Conservation (phyloP, 1,140 invertebrate species). For the Ips typographus region DNA sequence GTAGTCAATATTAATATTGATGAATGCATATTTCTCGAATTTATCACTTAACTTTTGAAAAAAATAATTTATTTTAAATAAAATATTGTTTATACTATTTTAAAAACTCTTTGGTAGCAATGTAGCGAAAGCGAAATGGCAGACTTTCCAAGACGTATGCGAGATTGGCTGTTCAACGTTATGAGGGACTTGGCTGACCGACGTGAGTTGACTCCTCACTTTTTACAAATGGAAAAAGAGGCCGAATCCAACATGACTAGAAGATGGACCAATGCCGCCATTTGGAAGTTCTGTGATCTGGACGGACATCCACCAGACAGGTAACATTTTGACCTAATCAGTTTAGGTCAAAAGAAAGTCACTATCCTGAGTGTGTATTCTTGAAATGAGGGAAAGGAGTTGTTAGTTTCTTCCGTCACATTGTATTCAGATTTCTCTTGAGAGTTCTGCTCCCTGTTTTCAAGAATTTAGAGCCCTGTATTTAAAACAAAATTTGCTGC, state of each 20-base stretch:
- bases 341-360: too few species aligned
- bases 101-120: slow-evolving; percentile 49
- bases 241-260: slow-evolving; percentile 82
- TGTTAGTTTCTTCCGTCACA: too few species aligned
- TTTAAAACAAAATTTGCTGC: not conserved
- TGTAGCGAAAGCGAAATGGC: slow-evolving; percentile 83
- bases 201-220: slow-evolving; percentile 81
- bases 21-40: not conserved
- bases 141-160: slow-evolving; percentile 91
- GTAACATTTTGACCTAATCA: slow-evolving; percentile 46
- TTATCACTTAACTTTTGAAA: not conserved
- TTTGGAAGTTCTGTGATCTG: slow-evolving; percentile 97
- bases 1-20: too few species aligned
- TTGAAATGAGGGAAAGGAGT: too few species aligned
- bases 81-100: not conserved
- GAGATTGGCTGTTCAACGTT: slow-evolving; percentile 95
- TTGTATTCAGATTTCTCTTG: too few species aligned
- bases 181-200: slow-evolving; percentile 92
- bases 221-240: slow-evolving; percentile 82
- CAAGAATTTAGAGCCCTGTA: too few species aligned
- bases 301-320: slow-evolving; percentile 85
- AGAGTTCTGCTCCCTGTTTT: too few species aligned
- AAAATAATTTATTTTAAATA: not conserved
- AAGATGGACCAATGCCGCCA: slow-evolving; percentile 86
- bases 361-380: too few species aligned